Base-by-base conservation (phyloP, 2,797 vertebrate genomes). In the Thripadectes ignobilis region DNA sequence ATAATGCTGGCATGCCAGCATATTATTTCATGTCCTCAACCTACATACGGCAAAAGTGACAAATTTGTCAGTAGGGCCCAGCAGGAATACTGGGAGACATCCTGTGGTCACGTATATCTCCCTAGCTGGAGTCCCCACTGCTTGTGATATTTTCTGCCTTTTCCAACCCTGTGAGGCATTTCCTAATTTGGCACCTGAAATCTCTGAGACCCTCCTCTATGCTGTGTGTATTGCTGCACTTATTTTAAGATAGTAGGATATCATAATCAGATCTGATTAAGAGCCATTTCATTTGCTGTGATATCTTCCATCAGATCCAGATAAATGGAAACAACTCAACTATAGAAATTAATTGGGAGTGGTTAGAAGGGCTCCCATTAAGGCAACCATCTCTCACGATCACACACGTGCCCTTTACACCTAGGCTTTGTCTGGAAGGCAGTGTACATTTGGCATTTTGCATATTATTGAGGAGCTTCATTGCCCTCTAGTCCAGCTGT, bases 361-460 rank as follows among this genome's bases (percentile, higher is more conserved):
- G 46, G 20, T 46, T 76, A 45, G 63, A 91, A 92, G 57, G 29
- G 48, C 91, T 87, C 15, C 46, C 39, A 39, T 88, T 62, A 61
- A 85, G 80, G 61, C 67, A 92, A 61, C 62, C 63, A 73, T 80
- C 66, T 59, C 81, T 96, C 76, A 43, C 6, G 23, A 36, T 68
- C 73, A 49, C 24, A 78, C 13, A 21, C 20, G 2, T 88, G 74
- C 62, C 76, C 92, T 96, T 95, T 85, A 74, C 85, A 95, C 85
- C 82, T 88, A 24, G 59, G 22, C 67, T 92, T 65, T 86, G 74
- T 79, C 48, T 59, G 85, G 76, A 92, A 84, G 68, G 63, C 74
- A 92, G n/a, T 34, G 77, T 63, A 46, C 39, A 34, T 85, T 91
- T 94, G 93, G 74, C 73, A 89, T 96, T 97, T 94, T 90, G 55